Evolutionary conservation across 2,888 invertebrate genomes (phyloP), one percentile per base, ranked within the genome.

Genomic region (Lochmaea capreae): DNA sequence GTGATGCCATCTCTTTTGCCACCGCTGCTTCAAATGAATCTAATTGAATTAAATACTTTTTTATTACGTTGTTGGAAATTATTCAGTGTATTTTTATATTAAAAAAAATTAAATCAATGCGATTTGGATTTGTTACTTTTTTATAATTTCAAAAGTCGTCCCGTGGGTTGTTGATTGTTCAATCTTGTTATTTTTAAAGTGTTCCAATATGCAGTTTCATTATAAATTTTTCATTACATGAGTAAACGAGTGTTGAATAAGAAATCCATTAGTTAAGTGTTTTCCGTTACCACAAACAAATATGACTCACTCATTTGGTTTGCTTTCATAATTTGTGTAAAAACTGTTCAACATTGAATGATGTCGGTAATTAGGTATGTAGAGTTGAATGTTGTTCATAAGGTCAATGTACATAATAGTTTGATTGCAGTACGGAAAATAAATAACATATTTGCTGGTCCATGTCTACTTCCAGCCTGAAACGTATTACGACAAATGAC

Each of bases 221-320:
- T 54, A 54, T 16, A 54, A 54, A 54, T 54, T 16, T 54, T 54
- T 54, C 10, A 54, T 54, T 54, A 54, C 9, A 16, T 18, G 54
- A 18, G 54, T 18, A 16, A 59, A 59, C 33, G 14, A 33, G 59
- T 59, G 59, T 58, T 58, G 57, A 58, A 59, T 33, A 59, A 59
- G 33, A 59, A 59, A 59, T 33, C 8, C 57, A 59, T 59, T 16
- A 54, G 42, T 16, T 62, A 42, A 58, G 12, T 33, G 59, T 33
- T 59, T 59, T n/a, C 16, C 54, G 16, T 54, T 43, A 65, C 49
- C 42, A 73, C 66, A 70, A 74, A 74, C 74, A 74, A 71, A 71
- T 71, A 43, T 74, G 74, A 74, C 61, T 74, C 74, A 74, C 52
- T 5, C 54, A 54, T 18, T 54, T 10, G 16, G 54, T 54, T 54